phyloP scores from a whole-genome alignment of 2,113 vertebrate genomes.

The Proteles cristata region DNA sequence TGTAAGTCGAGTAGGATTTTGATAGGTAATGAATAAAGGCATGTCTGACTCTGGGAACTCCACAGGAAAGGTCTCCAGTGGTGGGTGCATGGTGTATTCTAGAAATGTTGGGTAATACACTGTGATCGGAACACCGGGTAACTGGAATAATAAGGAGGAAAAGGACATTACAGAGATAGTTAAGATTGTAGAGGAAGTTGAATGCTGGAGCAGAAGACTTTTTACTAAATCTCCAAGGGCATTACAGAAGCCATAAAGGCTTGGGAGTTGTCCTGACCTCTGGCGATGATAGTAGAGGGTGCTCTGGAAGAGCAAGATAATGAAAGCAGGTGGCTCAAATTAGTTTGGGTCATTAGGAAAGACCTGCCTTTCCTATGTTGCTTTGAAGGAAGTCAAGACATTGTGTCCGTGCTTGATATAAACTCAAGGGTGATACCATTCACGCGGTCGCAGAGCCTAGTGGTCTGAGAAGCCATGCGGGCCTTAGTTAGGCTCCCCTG shows the following conservation, averaged over 20 bases:
- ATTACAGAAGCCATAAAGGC: not conserved
- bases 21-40: not conserved
- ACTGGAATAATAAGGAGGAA: not conserved
- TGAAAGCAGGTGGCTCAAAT: not conserved
- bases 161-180: not conserved
- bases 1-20: not conserved
- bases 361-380: not conserved
- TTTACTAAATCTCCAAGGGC: not conserved
- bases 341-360: not conserved
- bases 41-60: not conserved
- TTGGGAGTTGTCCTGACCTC: not conserved
- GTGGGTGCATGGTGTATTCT: not conserved
- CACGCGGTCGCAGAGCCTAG: not conserved
- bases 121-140: not conserved
- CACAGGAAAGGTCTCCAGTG: not conserved
- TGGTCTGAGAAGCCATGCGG: not conserved
- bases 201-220: not conserved
- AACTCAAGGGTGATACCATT: not conserved
- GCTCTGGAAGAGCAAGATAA: not conserved
- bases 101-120: not conserved
- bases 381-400: not conserved
- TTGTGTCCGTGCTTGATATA: not conserved
- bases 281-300: not conserved
- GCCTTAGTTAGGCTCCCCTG: not conserved
- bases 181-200: not conserved